phyloP scores from a whole-genome alignment of 2,797 vertebrate genomes.

The Lycodopsis pacificus region DNA sequence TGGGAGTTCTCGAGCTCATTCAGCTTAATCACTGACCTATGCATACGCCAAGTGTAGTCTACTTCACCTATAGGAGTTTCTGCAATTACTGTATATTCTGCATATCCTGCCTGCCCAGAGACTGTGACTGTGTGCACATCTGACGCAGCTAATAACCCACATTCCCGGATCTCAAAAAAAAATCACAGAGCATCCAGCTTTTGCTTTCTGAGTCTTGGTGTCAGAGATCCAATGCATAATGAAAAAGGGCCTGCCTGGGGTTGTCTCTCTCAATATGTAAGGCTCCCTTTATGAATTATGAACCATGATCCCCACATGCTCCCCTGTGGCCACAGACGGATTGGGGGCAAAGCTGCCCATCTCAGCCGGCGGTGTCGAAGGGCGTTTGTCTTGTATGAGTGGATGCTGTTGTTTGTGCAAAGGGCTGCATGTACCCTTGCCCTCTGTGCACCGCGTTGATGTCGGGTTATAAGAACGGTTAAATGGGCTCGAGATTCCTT shows the following conservation, averaged over 20 bases:
- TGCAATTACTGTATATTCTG: conserved; percentile 59
- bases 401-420: conserved; percentile 66
- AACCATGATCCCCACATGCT: conserved; percentile 77
- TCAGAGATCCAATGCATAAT: conserved; percentile 75
- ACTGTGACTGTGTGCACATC: conserved; percentile 40
- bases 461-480: conserved; percentile 51
- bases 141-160: conserved; percentile 59
- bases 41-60: conserved; percentile 47
- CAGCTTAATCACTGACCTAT: conserved; percentile 70
- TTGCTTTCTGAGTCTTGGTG: conserved; percentile 51
- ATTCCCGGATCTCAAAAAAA: conserved; percentile 45
- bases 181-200: conserved; percentile 48
- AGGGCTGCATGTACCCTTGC: conserved; percentile 50
- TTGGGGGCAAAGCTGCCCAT: conserved; percentile 63
- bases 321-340: conserved; percentile 71
- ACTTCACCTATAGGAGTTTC: conserved; percentile 45
- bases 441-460: conserved; percentile 41
- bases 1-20: conserved; percentile 55
- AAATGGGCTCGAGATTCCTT: conserved; percentile 46
- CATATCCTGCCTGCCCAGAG: conserved; percentile 33
- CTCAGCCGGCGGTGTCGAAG: conserved; percentile 59
- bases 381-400: conserved; percentile 59
- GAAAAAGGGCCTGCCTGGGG: conserved; percentile 70
- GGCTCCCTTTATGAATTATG: conserved; percentile 84
- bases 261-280: conserved; percentile 75